phyloP scores from a whole-genome alignment of 2,888 invertebrate species.

The Orgyia antiqua region DNA sequence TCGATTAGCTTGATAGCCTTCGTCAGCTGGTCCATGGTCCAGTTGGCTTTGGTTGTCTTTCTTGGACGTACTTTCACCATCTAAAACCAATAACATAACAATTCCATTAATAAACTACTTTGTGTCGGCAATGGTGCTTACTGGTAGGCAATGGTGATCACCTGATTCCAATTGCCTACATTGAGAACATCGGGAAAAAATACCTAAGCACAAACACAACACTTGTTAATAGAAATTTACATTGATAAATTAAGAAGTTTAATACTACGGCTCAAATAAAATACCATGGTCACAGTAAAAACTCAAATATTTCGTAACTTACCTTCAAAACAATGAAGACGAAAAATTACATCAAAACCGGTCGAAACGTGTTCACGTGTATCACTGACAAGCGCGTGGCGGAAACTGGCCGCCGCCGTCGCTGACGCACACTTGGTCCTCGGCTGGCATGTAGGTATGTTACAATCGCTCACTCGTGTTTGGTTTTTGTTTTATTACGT shows the following conservation, averaged over 20 bases:
- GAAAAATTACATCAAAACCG: constrained; percentile 16
- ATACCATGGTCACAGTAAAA: no score
- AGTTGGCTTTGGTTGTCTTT: no score
- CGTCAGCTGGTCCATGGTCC: no score
- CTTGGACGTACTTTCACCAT: no score
- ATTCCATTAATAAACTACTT: no score
- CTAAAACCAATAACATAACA: no score
- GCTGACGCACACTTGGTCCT: background rate
- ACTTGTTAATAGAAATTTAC: no score
- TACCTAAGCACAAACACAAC: no score
- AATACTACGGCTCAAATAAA: no score
- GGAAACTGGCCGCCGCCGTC: constrained; percentile 1
- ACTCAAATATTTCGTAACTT: constrained; percentile 10
- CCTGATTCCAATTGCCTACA: constrained; percentile 18
- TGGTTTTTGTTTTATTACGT: constrained; percentile 1
- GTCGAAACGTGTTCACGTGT: constrained; percentile 2
- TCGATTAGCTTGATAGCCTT: no score
- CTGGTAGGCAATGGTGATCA: constrained; percentile 15
- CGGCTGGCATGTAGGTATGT: constrained; percentile 1
- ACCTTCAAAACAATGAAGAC: constrained; percentile 16
- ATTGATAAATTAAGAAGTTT: no score
- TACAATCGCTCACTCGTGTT: constrained; percentile 1
- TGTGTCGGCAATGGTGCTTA: constrained; percentile 10
- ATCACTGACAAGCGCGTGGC: background rate
- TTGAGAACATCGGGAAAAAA: background rate